These are phyloP conservation scores for Elysia crispata DNA, from an alignment of 2,888 invertebrate species.

Conservation along the genomic window DNA sequence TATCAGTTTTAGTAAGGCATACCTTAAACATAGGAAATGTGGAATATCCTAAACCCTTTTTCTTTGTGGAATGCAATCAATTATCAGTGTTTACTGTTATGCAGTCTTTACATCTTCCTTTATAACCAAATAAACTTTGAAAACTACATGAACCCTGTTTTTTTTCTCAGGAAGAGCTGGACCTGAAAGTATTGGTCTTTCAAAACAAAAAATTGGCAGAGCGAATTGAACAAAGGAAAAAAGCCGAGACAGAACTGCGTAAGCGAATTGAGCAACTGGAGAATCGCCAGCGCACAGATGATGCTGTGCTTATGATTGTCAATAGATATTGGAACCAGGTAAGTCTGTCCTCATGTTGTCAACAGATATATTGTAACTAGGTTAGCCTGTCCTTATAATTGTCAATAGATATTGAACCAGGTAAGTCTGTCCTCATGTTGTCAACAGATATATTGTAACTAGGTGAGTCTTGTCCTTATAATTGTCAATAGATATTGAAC, in stretches of 20 bases:
- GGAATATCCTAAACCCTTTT: too few species aligned
- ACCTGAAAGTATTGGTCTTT: slow-evolving; percentile 96
- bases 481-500: slow-evolving; percentile 89
- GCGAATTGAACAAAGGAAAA: slow-evolving; percentile 74
- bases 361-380: too few species aligned
- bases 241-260: slow-evolving; percentile 74
- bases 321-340: slow-evolving; percentile 84
- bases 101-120: too few species aligned
- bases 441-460: too few species aligned
- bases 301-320: slow-evolving; percentile 97
- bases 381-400: slow-evolving; percentile 97
- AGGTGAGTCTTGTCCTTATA: slow-evolving; percentile 97
- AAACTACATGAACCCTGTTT: too few species aligned
- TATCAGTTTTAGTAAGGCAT: too few species aligned
- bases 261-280: slow-evolving; percentile 85
- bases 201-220: slow-evolving; percentile 96
- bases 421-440: slow-evolving; percentile 58
- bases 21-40: too few species aligned
- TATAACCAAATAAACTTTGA: too few species aligned
- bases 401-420: slow-evolving; percentile 86
- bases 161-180: slow-evolving; percentile 90
- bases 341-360: too few species aligned
- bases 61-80: too few species aligned
- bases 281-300: slow-evolving; percentile 92
- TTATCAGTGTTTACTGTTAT: too few species aligned